Conservation (phyloP, 1,140 invertebrate species). For the Diachasmimorpha longicaudata region DNA sequence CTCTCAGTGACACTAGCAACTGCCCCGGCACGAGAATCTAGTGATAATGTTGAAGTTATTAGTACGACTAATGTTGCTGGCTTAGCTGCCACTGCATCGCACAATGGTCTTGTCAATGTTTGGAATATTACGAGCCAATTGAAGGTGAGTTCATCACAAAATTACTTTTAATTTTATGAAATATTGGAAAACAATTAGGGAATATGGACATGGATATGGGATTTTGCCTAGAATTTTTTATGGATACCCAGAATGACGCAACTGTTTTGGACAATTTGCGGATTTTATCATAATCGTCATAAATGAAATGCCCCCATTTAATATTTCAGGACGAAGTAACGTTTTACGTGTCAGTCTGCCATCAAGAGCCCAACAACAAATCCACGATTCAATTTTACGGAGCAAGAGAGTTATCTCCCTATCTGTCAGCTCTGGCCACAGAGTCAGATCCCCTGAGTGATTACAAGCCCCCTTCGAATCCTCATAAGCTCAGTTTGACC, state of each 20-base stretch:
- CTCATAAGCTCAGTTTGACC: slow-evolving; percentile 55
- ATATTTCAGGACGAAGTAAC: slow-evolving; percentile 52
- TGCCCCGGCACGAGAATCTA: slow-evolving; percentile 74
- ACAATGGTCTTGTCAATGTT: slow-evolving; percentile 67
- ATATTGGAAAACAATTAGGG: too few species aligned
- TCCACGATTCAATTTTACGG: slow-evolving; percentile 53
- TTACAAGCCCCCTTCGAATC: slow-evolving; percentile 41
- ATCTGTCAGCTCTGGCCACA: slow-evolving; percentile 46
- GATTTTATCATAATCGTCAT: background rate
- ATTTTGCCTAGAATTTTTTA: too few species aligned
- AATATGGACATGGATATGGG: too few species aligned
- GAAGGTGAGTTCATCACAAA: slow-evolving; percentile 47
- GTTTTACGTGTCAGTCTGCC: slow-evolving; percentile 51
- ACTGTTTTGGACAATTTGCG: too few species aligned
- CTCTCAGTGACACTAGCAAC: slow-evolving; percentile 87
- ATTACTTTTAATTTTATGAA: background rate
- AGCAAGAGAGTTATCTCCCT: slow-evolving; percentile 46
- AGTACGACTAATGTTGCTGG: slow-evolving; percentile 72
- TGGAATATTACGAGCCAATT: slow-evolving; percentile 81
- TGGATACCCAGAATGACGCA: too few species aligned
- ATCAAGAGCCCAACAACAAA: slow-evolving; percentile 55
- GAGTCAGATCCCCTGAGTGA: slow-evolving; percentile 50
- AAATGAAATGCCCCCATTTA: background rate
- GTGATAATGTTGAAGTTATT: slow-evolving; percentile 72
- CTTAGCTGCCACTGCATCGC: slow-evolving; percentile 67